Evolutionary conservation across 2,888 invertebrate genomes (phyloP), one percentile per base, ranked within the genome.

Genomic region (Abscondita cerata): DNA sequence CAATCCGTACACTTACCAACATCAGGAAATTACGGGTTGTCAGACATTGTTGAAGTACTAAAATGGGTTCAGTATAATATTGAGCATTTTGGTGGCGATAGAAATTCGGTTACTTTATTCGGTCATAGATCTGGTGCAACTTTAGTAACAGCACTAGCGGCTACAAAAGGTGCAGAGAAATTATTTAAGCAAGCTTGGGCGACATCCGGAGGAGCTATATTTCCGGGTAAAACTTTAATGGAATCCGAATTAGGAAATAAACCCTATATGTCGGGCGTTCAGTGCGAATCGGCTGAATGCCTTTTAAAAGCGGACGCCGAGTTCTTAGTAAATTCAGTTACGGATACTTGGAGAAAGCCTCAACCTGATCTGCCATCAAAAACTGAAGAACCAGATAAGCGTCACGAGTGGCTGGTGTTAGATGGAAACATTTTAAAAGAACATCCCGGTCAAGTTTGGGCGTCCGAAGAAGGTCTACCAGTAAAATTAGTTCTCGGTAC

Each of bases 121-220:
- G 96, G 94, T 0, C 93, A 95, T 75, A 85, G 92, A 16, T 92
- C 94, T 0, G 95, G 72, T 1, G 95, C 91, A 0, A 94, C 94
- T 0, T 79, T 95, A 11, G 90, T 92, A 0, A 89, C 93, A 0
- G 91, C 92, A 0, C 80, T 95, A 38, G 85, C 73, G 80, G 89
- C 66, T 77, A 86, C 82, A 9, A 81, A 77, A 68, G 80, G 85
- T 57, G 82, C 87, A 1, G 85, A 87, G 53, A 86, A 86, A 47
- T 81, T 93, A 2, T 95, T 93, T 73, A 82, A 89, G 0, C 82
- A 89, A 52, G 90, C 89, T 2, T 94, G 94, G 94, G 85, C 92
- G 1, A 88, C 93, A 0, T 92, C 92, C 1, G 86, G 91, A 0
- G 88, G 91, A 1, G 88, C 90, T 0, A 84, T 90, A 44, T 90